Evolutionary conservation across 2,797 vertebrate genomes (phyloP), one percentile per base, ranked within the genome.

Genomic region (Scolopax bukidnonensis): DNA sequence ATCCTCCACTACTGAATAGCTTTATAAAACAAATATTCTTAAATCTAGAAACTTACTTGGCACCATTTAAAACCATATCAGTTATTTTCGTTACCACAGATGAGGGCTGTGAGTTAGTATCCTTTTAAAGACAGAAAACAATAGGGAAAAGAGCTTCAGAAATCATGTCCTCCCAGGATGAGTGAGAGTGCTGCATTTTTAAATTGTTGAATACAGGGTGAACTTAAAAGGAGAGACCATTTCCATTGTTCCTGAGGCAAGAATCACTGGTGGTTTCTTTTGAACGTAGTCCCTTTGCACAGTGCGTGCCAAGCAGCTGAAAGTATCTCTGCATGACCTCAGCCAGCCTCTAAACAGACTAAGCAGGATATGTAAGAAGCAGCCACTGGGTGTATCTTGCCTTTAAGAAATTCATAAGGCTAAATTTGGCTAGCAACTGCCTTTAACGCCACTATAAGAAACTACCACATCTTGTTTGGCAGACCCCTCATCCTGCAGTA

Each of bases 201-300:
- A 93, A 90, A 74, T 57, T 54, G 70, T 76, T 83, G 70, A 57
- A 71, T 91, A 53, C 43, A 53, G 50, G 36, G 14, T 75, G 69
- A 91, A 65, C 53, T 94, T 93, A 73, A 95, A 94, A 95, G 70
- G 51, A 78, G 40, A 94, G 76, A 77, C 84, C 38, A 83, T 87
- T 93, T 94, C 84, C 75, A 87, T 83, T 96, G 86, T 90, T 90
- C 86, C 93, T 0, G 56, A 95, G 91, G 94, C 88, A 90, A 94
- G 77, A 95, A 84, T 54, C 73, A 84, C 59, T 84, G 87, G 18
- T 83, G 68, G 75, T 61, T 92, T 95, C 84, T 90, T 95, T 83
- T 83, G 56, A 94, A 85, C 48, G 19, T 5, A 64, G 83, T 89
- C 95, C 80, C 90, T 80, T 93, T 90, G 68, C 96, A 95, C 90